phyloP scores from a whole-genome alignment of 2,888 invertebrate genomes.

The Philonicus albiceps region DNA sequence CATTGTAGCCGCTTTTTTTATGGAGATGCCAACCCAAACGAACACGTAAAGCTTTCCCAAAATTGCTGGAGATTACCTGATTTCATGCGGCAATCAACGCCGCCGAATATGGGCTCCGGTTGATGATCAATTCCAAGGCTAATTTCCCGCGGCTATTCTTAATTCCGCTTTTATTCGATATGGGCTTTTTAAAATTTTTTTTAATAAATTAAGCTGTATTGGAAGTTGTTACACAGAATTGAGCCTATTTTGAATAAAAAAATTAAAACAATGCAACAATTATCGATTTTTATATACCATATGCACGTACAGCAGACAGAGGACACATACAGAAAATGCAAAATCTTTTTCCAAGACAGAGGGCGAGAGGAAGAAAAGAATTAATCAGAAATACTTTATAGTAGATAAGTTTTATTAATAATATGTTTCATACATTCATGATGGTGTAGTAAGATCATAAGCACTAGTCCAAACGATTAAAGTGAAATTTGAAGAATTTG shows the following conservation, averaged over 20 bases:
- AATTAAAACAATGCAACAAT: not conserved
- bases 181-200: not conserved
- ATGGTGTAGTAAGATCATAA: no score
- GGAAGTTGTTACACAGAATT: not conserved
- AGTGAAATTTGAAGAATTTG: no score
- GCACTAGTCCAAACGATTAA: no score
- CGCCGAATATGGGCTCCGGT: not conserved
- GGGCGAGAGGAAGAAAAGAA: no score
- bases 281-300: no score
- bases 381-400: no score
- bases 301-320: no score
- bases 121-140: not conserved
- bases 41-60: not conserved
- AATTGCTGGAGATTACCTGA: not conserved
- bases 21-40: not conserved
- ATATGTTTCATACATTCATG: no score
- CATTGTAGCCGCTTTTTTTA: not conserved
- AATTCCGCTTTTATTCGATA: not conserved
- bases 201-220: not conserved
- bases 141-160: not conserved
- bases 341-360: no score
- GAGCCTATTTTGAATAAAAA: not conserved
- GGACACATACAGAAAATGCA: no score
- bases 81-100: not conserved
- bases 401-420: no score